Conservation (phyloP, 2,888 invertebrate species). For the Cheilosia impressa region DNA sequence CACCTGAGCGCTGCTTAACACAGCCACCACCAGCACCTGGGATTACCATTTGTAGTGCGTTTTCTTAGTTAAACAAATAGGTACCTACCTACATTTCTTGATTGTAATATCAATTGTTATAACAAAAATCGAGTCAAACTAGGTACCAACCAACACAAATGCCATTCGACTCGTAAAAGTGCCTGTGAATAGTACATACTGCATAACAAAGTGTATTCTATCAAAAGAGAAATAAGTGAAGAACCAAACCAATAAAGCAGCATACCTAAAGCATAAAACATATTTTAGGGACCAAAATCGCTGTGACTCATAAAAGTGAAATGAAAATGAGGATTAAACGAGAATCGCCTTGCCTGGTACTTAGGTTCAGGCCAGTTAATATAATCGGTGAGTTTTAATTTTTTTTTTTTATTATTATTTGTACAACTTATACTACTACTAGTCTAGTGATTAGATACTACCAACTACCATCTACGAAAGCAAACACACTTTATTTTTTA, state of each 20-base stretch:
- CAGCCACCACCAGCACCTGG: conserved; percentile 44
- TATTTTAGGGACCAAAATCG: conserved; percentile 66
- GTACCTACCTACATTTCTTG: conserved; percentile 34
- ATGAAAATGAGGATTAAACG: conserved; percentile 87
- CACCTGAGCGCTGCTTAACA: conserved; percentile 39
- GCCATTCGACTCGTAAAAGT: conserved; percentile 69
- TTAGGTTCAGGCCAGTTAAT: conserved; percentile 86
- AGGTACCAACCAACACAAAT: conserved; percentile 63
- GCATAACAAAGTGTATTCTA: conserved; percentile 52
- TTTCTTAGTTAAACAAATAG: conserved; percentile 15
- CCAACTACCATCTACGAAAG: conserved; percentile 34
- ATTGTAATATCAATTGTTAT: conserved; percentile 59
- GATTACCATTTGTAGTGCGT: conserved; percentile 61
- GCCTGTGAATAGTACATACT: conserved; percentile 63
- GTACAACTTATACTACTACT: conserved; percentile 45
- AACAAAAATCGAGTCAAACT: conserved; percentile 52
- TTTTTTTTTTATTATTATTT: conserved; percentile 12
- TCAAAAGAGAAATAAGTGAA: conserved; percentile 17
- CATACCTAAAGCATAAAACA: conserved; percentile 31
- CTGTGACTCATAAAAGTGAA: conserved; percentile 84
- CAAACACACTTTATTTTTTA: conserved; percentile 72
- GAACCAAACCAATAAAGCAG: conserved; percentile 25
- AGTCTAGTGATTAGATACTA: conserved; percentile 44
- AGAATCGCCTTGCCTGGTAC: conserved; percentile 87
- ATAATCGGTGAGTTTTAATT: conserved; percentile 78